These are phyloP conservation scores for Penaeus vannamei DNA, from an alignment of 1,140 invertebrate genomes.

Conservation along the genomic window DNA sequence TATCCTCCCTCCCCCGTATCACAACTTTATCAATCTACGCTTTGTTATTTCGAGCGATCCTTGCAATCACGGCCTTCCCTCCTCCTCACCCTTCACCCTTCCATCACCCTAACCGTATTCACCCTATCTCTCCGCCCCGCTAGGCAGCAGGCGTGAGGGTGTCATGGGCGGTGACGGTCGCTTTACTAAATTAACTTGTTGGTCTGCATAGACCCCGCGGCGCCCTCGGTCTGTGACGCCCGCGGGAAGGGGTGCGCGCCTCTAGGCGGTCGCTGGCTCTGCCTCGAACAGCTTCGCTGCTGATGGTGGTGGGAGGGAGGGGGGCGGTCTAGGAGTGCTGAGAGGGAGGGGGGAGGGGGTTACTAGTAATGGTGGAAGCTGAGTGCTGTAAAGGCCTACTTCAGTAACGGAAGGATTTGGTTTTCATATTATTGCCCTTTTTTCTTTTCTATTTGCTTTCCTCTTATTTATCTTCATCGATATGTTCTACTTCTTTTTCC, in stretches of 20 bases:
- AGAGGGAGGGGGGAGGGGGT: too few relatives aligned
- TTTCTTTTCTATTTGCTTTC: background rate
- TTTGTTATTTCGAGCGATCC: too few relatives aligned
- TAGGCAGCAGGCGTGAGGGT: conserved; percentile 19
- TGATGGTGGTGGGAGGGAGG: too few relatives aligned
- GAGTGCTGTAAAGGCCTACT: too few relatives aligned
- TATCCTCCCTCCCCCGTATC: background rate
- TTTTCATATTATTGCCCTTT: too few relatives aligned
- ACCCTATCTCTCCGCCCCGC: background rate
- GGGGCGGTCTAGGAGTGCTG: too few relatives aligned
- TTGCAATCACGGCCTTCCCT: too few relatives aligned
- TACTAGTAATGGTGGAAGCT: too few relatives aligned
- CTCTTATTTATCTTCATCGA: background rate
- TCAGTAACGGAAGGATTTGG: too few relatives aligned
- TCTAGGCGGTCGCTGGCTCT: background rate
- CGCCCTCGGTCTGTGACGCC: background rate
- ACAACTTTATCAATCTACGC: too few relatives aligned
- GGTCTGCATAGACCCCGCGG: background rate
- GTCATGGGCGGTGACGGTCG: conserved; percentile 20
- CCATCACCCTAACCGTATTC: background rate
- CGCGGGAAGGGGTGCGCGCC: background rate
- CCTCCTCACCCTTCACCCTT: too few relatives aligned
- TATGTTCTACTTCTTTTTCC: background rate
- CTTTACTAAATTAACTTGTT: conserved; percentile 53
- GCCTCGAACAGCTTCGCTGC: too few relatives aligned